These are phyloP conservation scores for Ferdinandea cuprea DNA, from an alignment of 2,888 invertebrate genomes.

Conservation along the genomic window DNA sequence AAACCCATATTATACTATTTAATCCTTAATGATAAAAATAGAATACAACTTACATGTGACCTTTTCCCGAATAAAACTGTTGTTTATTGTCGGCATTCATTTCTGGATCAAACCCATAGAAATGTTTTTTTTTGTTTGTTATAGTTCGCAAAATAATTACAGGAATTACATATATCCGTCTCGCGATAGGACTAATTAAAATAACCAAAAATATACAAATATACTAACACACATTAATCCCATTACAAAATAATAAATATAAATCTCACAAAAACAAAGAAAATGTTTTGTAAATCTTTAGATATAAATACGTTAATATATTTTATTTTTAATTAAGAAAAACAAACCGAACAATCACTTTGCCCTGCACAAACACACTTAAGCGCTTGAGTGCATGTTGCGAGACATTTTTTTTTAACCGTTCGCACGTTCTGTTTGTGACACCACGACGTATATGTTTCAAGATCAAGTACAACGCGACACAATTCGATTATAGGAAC, in stretches of 20 bases:
- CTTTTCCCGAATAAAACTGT: constrained; percentile 9
- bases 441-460: constrained; percentile 54
- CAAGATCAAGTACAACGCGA: constrained; percentile 63
- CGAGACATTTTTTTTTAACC: constrained; percentile 24
- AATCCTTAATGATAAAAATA: neutral
- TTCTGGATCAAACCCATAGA: constrained; percentile 41
- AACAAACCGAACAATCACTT: constrained; percentile 26
- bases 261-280: constrained; percentile 23
- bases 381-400: constrained; percentile 32
- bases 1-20: too few relatives aligned
- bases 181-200: constrained; percentile 25
- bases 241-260: neutral
- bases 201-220: constrained; percentile 3
- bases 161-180: constrained; percentile 19
- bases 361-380: constrained; percentile 31
- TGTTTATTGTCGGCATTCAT: constrained; percentile 10
- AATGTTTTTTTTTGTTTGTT: constrained; percentile 21
- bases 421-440: constrained; percentile 33
- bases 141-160: constrained; percentile 28
- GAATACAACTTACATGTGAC: constrained; percentile 39
- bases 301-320: neutral
- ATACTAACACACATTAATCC: constrained; percentile 1
- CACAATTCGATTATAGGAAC: constrained; percentile 6
- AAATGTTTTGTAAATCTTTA: constrained; percentile 21
- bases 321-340: constrained; percentile 14